These are phyloP conservation scores for Notoglanidium macrostoma DNA, from an alignment of 2,797 vertebrate genomes.

Conservation along the genomic window DNA sequence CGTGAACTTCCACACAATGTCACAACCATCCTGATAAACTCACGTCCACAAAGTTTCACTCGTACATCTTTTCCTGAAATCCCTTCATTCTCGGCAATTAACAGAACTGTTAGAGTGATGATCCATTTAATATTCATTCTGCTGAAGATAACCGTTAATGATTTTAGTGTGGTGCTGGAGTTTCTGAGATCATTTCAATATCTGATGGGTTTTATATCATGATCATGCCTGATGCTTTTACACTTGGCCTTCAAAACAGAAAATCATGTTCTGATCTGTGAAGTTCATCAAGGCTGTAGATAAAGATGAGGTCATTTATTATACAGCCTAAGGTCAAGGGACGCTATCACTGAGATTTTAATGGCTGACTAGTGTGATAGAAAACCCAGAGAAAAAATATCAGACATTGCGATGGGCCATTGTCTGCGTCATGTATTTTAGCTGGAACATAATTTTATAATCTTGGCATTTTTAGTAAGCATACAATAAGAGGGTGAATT, in stretches of 20 bases:
- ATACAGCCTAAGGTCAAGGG: constrained; percentile 37
- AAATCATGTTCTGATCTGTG: constrained; percentile 73
- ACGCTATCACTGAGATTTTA: neutral
- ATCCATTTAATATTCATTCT: constrained; percentile 61
- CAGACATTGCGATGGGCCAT: neutral
- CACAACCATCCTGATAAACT: constrained; percentile 73
- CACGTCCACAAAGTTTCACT: constrained; percentile 74
- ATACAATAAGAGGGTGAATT: neutral
- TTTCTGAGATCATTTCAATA: constrained; percentile 1
- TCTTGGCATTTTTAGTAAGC: neutral
- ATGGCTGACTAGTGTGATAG: neutral
- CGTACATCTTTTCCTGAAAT: constrained; percentile 63
- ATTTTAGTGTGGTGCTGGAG: neutral
- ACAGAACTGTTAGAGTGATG: constrained; percentile 61
- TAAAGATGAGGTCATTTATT: constrained; percentile 60
- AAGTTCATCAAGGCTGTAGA: constrained; percentile 69
- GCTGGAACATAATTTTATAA: neutral
- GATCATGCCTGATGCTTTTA: constrained; percentile 8
- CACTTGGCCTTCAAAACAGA: constrained; percentile 70
- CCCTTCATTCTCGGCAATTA: constrained; percentile 51
- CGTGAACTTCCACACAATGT: constrained; percentile 70
- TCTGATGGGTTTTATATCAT: constrained; percentile 51
- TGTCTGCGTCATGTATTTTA: constrained; percentile 12
- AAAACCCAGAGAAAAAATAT: neutral
- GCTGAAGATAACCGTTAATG: neutral